phyloP scores from a whole-genome alignment of 2,888 invertebrate genomes.

The Oscheius onirici region DNA sequence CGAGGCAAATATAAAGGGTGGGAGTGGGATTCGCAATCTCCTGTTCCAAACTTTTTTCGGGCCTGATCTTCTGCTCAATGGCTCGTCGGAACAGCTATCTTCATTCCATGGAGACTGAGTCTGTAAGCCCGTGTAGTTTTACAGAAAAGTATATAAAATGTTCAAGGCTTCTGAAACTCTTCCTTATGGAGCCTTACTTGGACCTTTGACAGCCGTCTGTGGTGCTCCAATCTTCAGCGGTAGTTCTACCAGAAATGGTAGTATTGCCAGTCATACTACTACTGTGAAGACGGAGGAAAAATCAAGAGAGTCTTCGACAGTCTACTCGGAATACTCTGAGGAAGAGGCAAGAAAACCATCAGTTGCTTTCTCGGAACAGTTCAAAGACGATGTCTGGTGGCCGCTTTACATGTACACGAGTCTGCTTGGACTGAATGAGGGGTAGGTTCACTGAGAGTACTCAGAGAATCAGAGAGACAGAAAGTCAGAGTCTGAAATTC shows the following conservation, averaged over 20 bases:
- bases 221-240: too few species aligned
- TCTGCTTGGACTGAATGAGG: slow-evolving; percentile 48
- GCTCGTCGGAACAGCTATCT: neutral
- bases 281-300: neutral
- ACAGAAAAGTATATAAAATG: too few species aligned
- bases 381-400: slow-evolving; percentile 43
- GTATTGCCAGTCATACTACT: neutral
- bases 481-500: too few species aligned
- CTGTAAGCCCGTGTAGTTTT: neutral
- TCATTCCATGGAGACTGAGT: neutral
- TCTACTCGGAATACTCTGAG: too few species aligned
- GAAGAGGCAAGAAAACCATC: neutral
- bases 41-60: neutral
- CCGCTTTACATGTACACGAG: slow-evolving; percentile 49
- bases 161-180: too few species aligned
- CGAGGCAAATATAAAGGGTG: neutral
- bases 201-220: too few species aligned
- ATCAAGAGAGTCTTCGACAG: too few species aligned
- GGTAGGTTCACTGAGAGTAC: neutral
- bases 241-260: neutral
- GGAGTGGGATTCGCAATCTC: too few species aligned
- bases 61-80: neutral
- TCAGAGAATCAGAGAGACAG: too few species aligned
- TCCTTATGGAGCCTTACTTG: too few species aligned
- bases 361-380: slow-evolving; percentile 30